These are phyloP conservation scores for Catharus minimus DNA, from an alignment of 2,113 vertebrate genomes.

Conservation along the genomic window DNA sequence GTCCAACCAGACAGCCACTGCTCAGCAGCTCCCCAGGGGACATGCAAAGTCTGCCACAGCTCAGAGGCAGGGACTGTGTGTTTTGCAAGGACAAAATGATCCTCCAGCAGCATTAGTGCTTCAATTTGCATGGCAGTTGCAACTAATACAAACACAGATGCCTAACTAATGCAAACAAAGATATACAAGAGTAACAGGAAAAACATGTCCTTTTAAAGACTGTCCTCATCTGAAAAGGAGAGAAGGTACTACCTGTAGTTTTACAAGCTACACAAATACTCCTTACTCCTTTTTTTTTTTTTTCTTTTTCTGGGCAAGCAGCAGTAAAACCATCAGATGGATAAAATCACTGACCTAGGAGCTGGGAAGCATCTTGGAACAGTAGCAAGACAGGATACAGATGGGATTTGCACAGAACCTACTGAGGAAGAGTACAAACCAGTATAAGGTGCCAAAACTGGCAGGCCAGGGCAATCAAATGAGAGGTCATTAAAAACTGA, in stretches of 20 bases:
- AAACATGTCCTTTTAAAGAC: background rate
- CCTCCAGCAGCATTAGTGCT: background rate
- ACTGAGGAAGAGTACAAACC: background rate
- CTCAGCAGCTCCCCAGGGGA: background rate
- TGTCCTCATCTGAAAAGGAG: background rate
- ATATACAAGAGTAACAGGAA: background rate
- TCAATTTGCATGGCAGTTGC: background rate
- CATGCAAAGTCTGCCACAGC: background rate
- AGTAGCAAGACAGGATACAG: background rate
- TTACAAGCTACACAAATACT: background rate
- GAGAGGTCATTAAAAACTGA: background rate
- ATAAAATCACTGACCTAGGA: background rate
- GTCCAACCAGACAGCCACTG: rapidly evolving
- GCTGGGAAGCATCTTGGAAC: background rate
- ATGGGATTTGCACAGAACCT: background rate
- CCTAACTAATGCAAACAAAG: background rate
- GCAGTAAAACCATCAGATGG: background rate
- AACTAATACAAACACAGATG: background rate
- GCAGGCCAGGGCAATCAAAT: background rate
- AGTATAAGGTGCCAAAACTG: background rate
- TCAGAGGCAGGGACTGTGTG: background rate
- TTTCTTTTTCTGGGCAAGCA: background rate
- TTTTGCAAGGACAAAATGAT: background rate
- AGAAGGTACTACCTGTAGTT: background rate
- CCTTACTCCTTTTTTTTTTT: background rate